Evolutionary conservation across 2,113 vertebrate genomes (phyloP), one percentile per base, ranked within the genome.

Genomic region (Otus sunia): DNA sequence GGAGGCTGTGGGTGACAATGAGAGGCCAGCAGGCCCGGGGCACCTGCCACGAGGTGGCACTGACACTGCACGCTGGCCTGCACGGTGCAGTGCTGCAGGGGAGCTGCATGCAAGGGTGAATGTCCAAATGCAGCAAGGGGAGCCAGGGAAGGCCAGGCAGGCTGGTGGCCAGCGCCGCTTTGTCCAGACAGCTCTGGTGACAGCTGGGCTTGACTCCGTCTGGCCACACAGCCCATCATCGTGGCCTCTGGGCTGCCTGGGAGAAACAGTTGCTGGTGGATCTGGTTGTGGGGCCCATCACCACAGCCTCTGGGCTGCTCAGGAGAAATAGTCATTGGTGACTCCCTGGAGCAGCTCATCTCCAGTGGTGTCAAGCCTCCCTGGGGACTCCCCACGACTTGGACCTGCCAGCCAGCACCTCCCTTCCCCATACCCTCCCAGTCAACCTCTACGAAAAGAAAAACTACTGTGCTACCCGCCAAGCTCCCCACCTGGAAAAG

Each of bases 21-120:
- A 60, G 85, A 55, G 62, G 62, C 27, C 52, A 50, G 56, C n/a
- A 21, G 56, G 49, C 25, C 67, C 2, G 0, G 45, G 88, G 5
- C 1, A 0, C 9, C 74, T 52, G 58, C 87, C 94, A 69, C 43
- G 50, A 92, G 94, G 89, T 93, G 95, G 91, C 93, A 76, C 82
- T 86, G 92, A 73, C 60, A 68, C 23, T 5, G 15, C 73, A 74
- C 4, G 10, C 36, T 0, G 2, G 8, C 45, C 59, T 20, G 62
- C 32, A 22, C 5, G 47, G 69, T 63, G 79, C 52, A 32, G 37
- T 0, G 1, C 25, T 1, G 4, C 79, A 18, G 52, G 55, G 43
- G 16, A 66, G 55, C 8, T 14, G 64, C 50, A 9, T 3, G 25
- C 50, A 18, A 27, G 25, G 27, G 13, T 13, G 27, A 3, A 32